Evolutionary conservation across 2,797 vertebrate species (phyloP), one percentile per base, ranked within the genome.

Genomic region (Pangasius sanitwongsei): DNA sequence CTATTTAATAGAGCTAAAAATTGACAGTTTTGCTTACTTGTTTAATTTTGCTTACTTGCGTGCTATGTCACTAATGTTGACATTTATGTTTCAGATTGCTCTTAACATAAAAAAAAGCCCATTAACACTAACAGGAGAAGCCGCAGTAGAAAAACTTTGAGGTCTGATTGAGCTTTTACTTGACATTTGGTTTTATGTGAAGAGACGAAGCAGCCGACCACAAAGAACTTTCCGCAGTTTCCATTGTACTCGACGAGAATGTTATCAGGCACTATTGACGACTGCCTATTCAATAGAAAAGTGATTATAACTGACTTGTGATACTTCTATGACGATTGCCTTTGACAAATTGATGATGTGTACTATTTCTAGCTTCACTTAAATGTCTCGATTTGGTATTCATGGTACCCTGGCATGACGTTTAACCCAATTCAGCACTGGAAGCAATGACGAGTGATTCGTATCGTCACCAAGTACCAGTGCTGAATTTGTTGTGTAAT

Each of bases 401-500:
- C 11, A 34, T 41, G 57, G 57, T 61, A 59, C 78, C 0, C 3
- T 4, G 53, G 77, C 75, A 81, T 81, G 50, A 50, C 6, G 1
- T 28, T 78, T 31, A 6, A 77, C 50, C 13, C 13, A n/a, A 6
- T 77, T 8, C 28, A 50, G 25, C 25, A 15, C 31, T 34, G 77
- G 50, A 80, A 80, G 5, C n/a, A 31, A 34, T 63, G 18, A 83
- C 25, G n/a, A 23, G 28, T 48, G 31, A 85, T 18, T 84, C 55
- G 7, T 67, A 31, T 67, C 25, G 2, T 44, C 23, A 13, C 23
- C 1, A 11, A 82, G 55, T 5, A 12, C 3, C 80, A 28, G 57
- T 48, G 81, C 59, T 65, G 59, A 61, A n/a, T 63, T 83, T 28
- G 59, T 84, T 70, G 28, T 70, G 44, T 53, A 70, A 70, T 70